Base-by-base conservation (phyloP, 1,140 invertebrate species). In the Gonioctena quinquepunctata region DNA sequence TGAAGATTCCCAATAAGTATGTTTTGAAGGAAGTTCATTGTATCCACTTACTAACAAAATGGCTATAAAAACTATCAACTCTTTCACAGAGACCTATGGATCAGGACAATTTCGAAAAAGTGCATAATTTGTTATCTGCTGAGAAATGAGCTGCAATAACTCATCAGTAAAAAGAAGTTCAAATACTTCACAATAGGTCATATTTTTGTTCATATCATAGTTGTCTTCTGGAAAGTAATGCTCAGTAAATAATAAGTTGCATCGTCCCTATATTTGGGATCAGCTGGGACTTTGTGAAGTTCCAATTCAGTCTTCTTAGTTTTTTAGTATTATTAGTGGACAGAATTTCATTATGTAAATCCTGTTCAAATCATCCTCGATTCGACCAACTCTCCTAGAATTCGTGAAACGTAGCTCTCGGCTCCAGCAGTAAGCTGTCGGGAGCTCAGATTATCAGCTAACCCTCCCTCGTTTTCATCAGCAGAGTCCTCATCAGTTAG, bases 401-500 rank as follows among this genome's bases (percentile, higher is more conserved):
- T n/a, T 61, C 25, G 18, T 13, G 4, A 54, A 8, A 54, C 6
- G 18, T 18, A 54, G 18, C 18, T 62, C n/a, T 62, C 60, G 26
- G 60, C 22, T 16, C 25, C 27, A 28, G 60, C 60, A 7, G 28
- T 18, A 49, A 64, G 62, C 33, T 64, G 62, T 13, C 62, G 18
- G 23, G 28, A n/a, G 33, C 18, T 64, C 18, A 64, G 42, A 25
- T 64, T 64, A 49, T 64, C 62, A 42, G 33, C 27, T 8, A 22
- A 57, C 7, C 62, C 27, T 16, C 27, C 28, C 33, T 48, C 42
- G 42, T 49, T 33, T 49, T 48, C 62, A 49, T 64, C 62, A 25
- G 54, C 66, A 25, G 61, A 71, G 63, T 79, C 74, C 62, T 79
- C 74, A 69, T 79, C 70, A 26, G 74, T 61, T 18, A 61, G n/a